Conservation (phyloP, 2,797 vertebrate genomes). For the Onychomys leucogaster region DNA sequence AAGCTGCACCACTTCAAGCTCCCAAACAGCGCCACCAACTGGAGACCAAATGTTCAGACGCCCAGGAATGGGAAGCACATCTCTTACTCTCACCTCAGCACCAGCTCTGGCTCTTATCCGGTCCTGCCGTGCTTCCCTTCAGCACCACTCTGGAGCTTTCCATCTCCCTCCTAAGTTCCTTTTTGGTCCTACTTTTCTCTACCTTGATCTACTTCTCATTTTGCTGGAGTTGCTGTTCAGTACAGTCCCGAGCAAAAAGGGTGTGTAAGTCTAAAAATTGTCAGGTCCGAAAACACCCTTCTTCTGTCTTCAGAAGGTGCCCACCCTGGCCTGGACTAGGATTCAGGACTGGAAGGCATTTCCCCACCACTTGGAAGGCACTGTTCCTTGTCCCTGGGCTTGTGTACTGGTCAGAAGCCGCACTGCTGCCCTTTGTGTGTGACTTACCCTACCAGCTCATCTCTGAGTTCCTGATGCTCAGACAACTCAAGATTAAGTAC, state of each 20-base stretch:
- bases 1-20: too few species aligned
- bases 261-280: accelerated
- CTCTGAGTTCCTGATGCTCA: neutral
- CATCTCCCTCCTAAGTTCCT: neutral
- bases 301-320: neutral
- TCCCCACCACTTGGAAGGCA: neutral
- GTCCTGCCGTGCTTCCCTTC: neutral
- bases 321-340: neutral
- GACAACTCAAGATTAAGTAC: neutral
- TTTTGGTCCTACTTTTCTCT: neutral
- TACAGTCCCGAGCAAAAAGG: neutral
- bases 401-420: neutral
- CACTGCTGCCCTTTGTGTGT: accelerated
- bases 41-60: neutral
- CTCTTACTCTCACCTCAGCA: neutral
- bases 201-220: neutral
- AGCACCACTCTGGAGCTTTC: neutral
- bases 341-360: neutral
- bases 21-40: neutral
- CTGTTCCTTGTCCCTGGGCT: neutral
- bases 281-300: neutral
- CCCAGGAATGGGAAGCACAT: neutral
- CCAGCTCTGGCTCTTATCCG: neutral
- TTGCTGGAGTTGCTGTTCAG: neutral
- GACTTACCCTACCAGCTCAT: neutral